phyloP scores from a whole-genome alignment of 2,113 vertebrate species.

The Colius striatus region DNA sequence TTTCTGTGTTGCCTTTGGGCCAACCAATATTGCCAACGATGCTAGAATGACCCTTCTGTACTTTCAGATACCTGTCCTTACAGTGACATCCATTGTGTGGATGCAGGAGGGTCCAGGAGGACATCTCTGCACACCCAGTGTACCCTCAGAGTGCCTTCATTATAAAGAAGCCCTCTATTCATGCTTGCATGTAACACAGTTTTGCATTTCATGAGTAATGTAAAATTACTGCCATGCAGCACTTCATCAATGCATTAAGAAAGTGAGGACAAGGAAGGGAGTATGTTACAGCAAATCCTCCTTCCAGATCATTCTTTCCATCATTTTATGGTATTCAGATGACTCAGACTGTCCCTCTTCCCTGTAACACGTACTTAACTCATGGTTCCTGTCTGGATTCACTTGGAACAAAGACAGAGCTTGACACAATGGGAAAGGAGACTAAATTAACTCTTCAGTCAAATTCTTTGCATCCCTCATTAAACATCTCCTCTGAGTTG shows the following conservation, averaged over 20 bases:
- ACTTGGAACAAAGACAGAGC: background rate
- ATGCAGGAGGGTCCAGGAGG: background rate
- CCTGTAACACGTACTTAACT: background rate
- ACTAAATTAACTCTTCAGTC: background rate
- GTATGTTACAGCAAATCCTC: background rate
- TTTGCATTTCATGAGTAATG: background rate
- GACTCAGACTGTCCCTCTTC: background rate
- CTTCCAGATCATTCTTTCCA: background rate
- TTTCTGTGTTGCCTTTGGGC: background rate
- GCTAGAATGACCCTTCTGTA: background rate
- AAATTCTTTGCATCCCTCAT: background rate
- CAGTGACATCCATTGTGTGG: background rate
- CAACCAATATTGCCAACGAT: background rate
- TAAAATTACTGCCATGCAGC: background rate
- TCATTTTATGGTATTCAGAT: background rate
- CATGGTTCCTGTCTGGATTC: background rate
- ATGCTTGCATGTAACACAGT: background rate
- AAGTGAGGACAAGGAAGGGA: background rate
- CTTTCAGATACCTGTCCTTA: background rate
- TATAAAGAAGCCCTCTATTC: background rate
- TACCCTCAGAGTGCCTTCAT: background rate
- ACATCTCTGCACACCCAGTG: background rate
- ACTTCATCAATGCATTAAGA: background rate
- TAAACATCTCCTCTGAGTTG: background rate
- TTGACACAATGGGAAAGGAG: background rate